Base-by-base conservation (phyloP, 1,140 invertebrate genomes). In the Nautilus pompilius region DNA sequence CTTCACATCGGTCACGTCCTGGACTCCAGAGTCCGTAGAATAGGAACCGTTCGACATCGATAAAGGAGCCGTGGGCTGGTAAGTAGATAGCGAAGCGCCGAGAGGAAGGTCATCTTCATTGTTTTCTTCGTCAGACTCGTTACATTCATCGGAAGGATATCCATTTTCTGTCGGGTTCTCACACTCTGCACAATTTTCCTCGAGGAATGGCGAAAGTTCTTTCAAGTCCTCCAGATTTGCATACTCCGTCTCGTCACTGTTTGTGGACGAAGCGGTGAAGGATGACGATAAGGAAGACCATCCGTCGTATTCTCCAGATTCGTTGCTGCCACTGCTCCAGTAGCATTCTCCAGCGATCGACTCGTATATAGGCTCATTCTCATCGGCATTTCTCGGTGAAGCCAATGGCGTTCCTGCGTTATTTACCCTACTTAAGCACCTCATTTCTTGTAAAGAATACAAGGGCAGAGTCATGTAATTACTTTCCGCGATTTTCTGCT, bases 81-180 rank as follows among this genome's bases (percentile, higher is more conserved):
- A 62, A 33, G 57, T 59, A 13, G 55, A 22, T 24, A 62, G 62
- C 13, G 65, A 62, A 13, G 65, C 60, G 5, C 65, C 65, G 10
- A 67, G 41, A 26, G 60, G 65, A 20, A 67, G 49, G 15, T 67
- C 57, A 32, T 67, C 65, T 20, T 55, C 30, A 22, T 17, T 15
- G 24, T 51, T 65, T 13, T n/a, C 29, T 0, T 51, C 32, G n/a
- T 29, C 24, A 30, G 51, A 45, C 6, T 32, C 13, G 5, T 28
- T 53, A 5, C 0, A 24, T 10, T 33, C 29, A 13, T 26, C 33
- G 2, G 36, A 20, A 15, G 46, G 17, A 15, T n/a, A 24, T 36
- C 26, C 29, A 45, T 10, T 29, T 61, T 62, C 3, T 26, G 26
- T 28, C 17, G 51, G 30, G 22, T 58, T 62, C 5, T 55, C 60